Conservation (phyloP, 2,888 invertebrate species). For the Drosophila pegasa region DNA sequence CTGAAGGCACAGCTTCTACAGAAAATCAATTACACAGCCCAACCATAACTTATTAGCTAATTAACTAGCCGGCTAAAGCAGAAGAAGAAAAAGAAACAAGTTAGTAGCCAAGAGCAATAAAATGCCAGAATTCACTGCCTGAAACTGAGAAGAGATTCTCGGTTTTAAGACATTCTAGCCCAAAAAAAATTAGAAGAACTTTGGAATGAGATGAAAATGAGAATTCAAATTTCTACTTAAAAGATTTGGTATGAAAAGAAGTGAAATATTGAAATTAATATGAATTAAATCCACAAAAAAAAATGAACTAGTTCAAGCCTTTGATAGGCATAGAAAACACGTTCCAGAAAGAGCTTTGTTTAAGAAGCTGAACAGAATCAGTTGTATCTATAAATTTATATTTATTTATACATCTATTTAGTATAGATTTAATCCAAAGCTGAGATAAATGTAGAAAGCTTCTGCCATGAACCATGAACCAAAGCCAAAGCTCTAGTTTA, state of each 20-base stretch:
- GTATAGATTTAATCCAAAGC: too few species aligned
- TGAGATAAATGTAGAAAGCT: too few species aligned
- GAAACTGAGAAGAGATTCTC: conserved; percentile 15
- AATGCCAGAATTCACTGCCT: conserved; percentile 25
- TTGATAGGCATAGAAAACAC: too few species aligned
- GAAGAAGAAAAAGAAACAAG: not conserved
- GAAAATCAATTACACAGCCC: conserved; percentile 51
- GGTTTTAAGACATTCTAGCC: conserved; percentile 10
- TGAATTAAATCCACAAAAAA: not conserved
- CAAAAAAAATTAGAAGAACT: conserved; percentile 1
- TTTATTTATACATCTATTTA: not conserved
- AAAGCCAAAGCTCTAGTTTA: too few species aligned
- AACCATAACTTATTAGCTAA: conserved; percentile 48
- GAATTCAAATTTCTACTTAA: not conserved
- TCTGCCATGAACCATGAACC: too few species aligned
- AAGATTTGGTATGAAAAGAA: too few species aligned
- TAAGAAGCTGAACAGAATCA: not conserved
- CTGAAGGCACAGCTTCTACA: not conserved
- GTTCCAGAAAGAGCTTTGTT: too few species aligned
- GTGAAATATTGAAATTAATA: too few species aligned
- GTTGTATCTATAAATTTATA: not conserved
- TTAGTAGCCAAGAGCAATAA: conserved; percentile 24
- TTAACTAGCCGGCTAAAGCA: conserved; percentile 26
- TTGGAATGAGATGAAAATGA: too few species aligned
- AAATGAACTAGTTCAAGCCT: not conserved